Conservation (phyloP, 2,113 vertebrate species). For the Leuciscus idus region DNA sequence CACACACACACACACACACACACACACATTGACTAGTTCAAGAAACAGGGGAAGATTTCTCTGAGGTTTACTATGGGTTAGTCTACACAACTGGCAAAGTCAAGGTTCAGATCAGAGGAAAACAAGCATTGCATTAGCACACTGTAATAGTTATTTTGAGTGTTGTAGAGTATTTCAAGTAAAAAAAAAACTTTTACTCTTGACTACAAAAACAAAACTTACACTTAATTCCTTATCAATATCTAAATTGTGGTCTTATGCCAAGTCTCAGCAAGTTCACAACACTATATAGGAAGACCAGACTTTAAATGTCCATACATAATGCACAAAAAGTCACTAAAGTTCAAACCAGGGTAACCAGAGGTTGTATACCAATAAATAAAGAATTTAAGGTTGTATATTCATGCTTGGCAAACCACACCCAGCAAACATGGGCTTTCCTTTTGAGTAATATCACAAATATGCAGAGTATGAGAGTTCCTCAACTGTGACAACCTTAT, state of each 20-base stretch:
- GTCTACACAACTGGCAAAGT: not conserved
- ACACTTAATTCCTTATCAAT: not conserved
- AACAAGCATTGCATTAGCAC: not conserved
- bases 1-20: not conserved
- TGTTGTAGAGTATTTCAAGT: not conserved
- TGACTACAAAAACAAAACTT: not conserved
- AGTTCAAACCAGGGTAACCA: constrained; percentile 32
- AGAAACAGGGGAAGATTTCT: constrained; percentile 4
- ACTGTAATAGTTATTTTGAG: not conserved
- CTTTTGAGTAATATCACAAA: not conserved
- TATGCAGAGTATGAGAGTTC: not conserved
- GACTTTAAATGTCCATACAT: not conserved
- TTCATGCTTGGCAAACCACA: constrained; percentile 10
- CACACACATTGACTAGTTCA: constrained; percentile 4
- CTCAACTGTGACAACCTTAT: constrained; percentile 2
- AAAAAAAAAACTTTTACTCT: not conserved
- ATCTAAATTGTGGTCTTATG: not conserved
- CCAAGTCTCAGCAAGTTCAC: not conserved
- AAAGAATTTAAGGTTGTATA: not conserved
- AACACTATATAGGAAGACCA: not conserved
- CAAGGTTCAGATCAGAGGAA: not conserved
- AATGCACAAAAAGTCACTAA: not conserved
- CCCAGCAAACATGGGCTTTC: constrained; percentile 25
- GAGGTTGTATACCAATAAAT: constrained; percentile 9
- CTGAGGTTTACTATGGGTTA: not conserved